Percentiles rank a stretch among this genome's conserved stretches.
Evolutionary conservation across 1,140 invertebrate genomes (phyloP).

Genomic region (Charaxes varanes): DNA sequence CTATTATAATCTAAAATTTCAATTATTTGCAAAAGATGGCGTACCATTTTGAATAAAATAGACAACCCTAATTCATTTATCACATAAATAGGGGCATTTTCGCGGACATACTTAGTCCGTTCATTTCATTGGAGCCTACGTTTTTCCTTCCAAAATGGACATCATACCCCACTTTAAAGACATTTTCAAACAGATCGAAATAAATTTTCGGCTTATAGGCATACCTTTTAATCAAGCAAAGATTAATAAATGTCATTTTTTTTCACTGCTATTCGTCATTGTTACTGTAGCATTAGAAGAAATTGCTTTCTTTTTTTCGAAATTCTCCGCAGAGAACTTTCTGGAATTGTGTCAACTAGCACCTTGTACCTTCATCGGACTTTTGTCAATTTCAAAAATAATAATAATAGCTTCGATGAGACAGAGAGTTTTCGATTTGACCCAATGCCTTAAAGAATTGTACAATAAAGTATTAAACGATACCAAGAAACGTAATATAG

Average conservation of each 20-base stretch:
- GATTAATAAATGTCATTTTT: constrained; percentile 27
- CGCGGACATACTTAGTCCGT: too few species aligned
- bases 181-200: constrained; percentile 41
- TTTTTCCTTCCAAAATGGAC: constrained; percentile 32
- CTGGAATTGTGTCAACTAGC: constrained; percentile 40
- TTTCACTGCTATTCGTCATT: constrained; percentile 21
- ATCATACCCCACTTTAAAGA: constrained; percentile 39
- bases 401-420: constrained; percentile 25
- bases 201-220: constrained; percentile 35
- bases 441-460: constrained; percentile 22
- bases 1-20: too few species aligned
- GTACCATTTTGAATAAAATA: too few species aligned
- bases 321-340: constrained; percentile 38
- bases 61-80: too few species aligned
- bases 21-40: too few species aligned
- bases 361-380: constrained; percentile 36
- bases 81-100: too few species aligned
- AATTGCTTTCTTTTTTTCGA: constrained; percentile 31
- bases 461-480: constrained; percentile 24
- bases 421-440: constrained; percentile 31
- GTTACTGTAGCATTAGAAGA: constrained; percentile 28
- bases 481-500: constrained; percentile 21
- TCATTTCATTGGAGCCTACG: too few species aligned
- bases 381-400: constrained; percentile 40
- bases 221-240: constrained; percentile 30